Conservation (phyloP, 1,140 invertebrate genomes). For the Drusus annulatus region DNA sequence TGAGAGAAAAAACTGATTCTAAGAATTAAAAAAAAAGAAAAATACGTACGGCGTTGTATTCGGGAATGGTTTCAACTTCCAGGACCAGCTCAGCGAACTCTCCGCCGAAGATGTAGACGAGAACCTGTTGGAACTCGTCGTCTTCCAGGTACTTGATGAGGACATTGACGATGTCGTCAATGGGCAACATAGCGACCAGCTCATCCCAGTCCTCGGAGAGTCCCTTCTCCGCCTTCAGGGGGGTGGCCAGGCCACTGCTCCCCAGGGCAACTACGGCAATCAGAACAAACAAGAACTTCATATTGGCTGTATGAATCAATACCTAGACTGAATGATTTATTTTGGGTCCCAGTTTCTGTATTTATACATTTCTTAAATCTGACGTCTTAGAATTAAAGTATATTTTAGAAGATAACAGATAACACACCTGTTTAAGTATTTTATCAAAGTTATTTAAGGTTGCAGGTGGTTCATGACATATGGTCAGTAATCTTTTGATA, state of each 20-base stretch:
- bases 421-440: too few species aligned
- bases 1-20: too few species aligned
- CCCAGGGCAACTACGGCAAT: constrained; percentile 29
- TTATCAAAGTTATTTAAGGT: too few species aligned
- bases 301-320: background rate
- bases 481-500: too few species aligned
- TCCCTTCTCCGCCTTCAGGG: background rate
- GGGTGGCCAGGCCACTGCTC: constrained; percentile 15
- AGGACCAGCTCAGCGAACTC: constrained; percentile 46
- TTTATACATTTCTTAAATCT: too few species aligned
- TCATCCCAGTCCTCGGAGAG: constrained; percentile 36
- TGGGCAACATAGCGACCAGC: constrained; percentile 36
- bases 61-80: constrained; percentile 46
- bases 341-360: too few species aligned
- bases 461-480: too few species aligned
- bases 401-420: too few species aligned
- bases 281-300: constrained; percentile 42
- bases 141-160: constrained; percentile 39
- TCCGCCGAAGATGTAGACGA: constrained; percentile 46
- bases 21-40: background rate
- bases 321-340: too few species aligned
- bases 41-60: constrained; percentile 41
- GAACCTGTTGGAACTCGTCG: constrained; percentile 42
- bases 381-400: too few species aligned
- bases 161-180: constrained; percentile 30